Conservation (phyloP, 1,140 invertebrate genomes). For the Zaprionus tsacasi region DNA sequence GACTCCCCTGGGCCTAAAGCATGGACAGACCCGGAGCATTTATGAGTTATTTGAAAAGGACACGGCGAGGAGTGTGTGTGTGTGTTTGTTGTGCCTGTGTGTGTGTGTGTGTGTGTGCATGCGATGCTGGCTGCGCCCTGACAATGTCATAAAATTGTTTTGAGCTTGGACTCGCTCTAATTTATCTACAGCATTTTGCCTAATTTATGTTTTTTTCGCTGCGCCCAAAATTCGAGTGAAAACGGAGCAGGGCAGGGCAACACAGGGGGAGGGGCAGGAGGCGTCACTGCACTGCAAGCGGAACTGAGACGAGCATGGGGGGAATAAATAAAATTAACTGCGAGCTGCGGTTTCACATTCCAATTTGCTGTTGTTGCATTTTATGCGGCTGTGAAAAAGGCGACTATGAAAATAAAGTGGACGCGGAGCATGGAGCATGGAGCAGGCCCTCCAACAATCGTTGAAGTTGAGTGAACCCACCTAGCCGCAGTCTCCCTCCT, state of each 20-base stretch:
- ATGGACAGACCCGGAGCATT: slow-evolving; percentile 38
- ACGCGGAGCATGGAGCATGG: too few relatives aligned
- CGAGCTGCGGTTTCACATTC: slow-evolving; percentile 80
- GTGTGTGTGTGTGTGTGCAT: not conserved
- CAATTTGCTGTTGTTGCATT: slow-evolving; percentile 81
- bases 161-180: slow-evolving; percentile 48
- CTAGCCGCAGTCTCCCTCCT: not conserved
- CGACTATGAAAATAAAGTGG: slow-evolving; percentile 81
- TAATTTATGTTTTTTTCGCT: slow-evolving; percentile 72
- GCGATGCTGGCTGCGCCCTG: slow-evolving; percentile 37
- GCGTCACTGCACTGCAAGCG: not conserved
- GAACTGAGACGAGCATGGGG: slow-evolving; percentile 11
- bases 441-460: slow-evolving; percentile 44
- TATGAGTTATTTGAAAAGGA: slow-evolving; percentile 74
- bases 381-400: slow-evolving; percentile 80
- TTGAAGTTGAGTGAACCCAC: slow-evolving; percentile 29
- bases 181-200: slow-evolving; percentile 77
- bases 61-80: not conserved
- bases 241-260: not conserved
- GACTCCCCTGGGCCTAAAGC: slow-evolving; percentile 3
- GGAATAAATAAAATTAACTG: slow-evolving; percentile 80
- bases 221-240: slow-evolving; percentile 44
- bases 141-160: slow-evolving; percentile 68
- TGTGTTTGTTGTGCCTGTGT: not conserved
- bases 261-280: not conserved